phyloP scores from a whole-genome alignment of 1,140 invertebrate genomes.

The Neomicropteryx cornuta region DNA sequence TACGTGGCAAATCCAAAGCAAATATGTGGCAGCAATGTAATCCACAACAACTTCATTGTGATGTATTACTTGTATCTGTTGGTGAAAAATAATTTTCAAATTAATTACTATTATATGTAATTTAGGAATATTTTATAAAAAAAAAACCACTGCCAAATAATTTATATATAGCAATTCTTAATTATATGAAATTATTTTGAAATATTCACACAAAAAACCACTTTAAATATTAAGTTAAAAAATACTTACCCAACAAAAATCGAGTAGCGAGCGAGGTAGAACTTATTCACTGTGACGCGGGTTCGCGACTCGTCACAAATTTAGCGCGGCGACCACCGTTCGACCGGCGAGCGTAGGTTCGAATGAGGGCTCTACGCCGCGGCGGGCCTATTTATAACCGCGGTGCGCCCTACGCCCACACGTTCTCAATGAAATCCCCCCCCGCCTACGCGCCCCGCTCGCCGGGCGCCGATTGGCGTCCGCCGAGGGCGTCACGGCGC shows the following conservation, averaged over 20 bases:
- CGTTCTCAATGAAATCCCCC: conserved; percentile 46
- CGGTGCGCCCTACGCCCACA: conserved; percentile 35
- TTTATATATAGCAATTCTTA: no score
- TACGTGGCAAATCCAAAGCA: conserved; percentile 31
- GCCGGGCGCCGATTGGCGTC: conserved; percentile 9
- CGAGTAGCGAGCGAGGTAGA: neutral
- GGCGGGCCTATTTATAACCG: conserved; percentile 40
- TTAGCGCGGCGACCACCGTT: conserved; percentile 19
- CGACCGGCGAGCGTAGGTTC: conserved; percentile 18
- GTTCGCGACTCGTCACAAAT: conserved; percentile 24
- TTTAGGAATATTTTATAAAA: no score
- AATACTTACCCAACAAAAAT: conserved; percentile 1
- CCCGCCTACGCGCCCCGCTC: conserved; percentile 10
- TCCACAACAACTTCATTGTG: conserved; percentile 23
- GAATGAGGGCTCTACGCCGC: conserved; percentile 27
- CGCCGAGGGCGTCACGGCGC: conserved; percentile 2
- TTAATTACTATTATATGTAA: no score
- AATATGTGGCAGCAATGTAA: conserved; percentile 28
- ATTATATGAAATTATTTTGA: no score
- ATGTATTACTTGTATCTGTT: conserved; percentile 16
- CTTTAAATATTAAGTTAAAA: neutral
- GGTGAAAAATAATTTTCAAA: conserved; percentile 16
- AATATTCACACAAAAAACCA: conserved; percentile 20
- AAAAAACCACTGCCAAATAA: no score
- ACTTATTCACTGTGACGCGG: conserved; percentile 19